These are phyloP conservation scores for Hypena proboscidalis DNA, from an alignment of 2,888 invertebrate species.

Conservation along the genomic window DNA sequence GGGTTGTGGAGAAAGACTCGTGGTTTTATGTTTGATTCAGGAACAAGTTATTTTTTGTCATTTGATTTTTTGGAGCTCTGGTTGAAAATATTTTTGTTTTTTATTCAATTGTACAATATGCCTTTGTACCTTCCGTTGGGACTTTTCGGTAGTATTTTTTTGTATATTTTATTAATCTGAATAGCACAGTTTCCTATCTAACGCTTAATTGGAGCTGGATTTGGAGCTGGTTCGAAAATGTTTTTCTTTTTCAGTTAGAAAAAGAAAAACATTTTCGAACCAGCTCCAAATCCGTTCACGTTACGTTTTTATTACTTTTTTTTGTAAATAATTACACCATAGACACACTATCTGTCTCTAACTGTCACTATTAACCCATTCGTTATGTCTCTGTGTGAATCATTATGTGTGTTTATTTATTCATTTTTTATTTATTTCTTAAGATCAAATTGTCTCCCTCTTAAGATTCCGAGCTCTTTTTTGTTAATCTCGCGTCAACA, in stretches of 20 bases:
- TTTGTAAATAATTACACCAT: slow-evolving; percentile 72
- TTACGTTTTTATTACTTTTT: slow-evolving; percentile 45
- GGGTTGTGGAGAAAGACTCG: slow-evolving; percentile 83
- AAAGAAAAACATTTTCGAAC: slow-evolving; percentile 50
- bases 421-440: slow-evolving; percentile 49
- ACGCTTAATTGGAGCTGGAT: slow-evolving; percentile 10
- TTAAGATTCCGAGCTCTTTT: slow-evolving; percentile 77
- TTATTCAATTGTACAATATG: no score
- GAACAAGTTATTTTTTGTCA: slow-evolving; percentile 29
- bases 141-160: no score
- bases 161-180: no score
- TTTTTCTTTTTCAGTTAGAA: slow-evolving; percentile 10
- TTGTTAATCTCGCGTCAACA: slow-evolving; percentile 76
- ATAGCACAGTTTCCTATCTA: no score
- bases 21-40: slow-evolving; percentile 31
- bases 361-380: slow-evolving; percentile 75
- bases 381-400: slow-evolving; percentile 66
- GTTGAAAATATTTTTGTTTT: slow-evolving; percentile 52
- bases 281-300: slow-evolving; percentile 50
- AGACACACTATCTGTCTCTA: slow-evolving; percentile 70
- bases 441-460: slow-evolving; percentile 80
- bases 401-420: slow-evolving; percentile 68
- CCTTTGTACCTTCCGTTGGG: no score
- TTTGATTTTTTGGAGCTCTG: slow-evolving; percentile 50
- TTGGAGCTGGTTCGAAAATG: slow-evolving; percentile 26